Base-by-base conservation (phyloP, 2,113 vertebrate species). In the Toxotes chatareus region DNA sequence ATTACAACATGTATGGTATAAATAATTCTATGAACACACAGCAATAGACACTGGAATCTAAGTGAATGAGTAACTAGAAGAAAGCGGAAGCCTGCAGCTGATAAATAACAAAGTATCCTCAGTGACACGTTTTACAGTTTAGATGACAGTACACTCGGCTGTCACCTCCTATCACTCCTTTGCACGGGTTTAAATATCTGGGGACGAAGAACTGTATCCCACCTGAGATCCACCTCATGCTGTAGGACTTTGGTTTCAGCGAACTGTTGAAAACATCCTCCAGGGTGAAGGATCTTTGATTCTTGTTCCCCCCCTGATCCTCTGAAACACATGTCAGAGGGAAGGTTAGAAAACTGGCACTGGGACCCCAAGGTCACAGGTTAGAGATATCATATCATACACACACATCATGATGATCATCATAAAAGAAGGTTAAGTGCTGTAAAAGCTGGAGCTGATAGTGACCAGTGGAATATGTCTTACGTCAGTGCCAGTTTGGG, bases 161-260 rank as follows among this genome's bases (percentile, higher is more conserved):
- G 53, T 49, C 32, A 56, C 42, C 38, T 4, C 0, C 11, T 17
- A 71, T 47, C 42, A 14, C 38, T 27, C 16, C 16, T 42, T 46
- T 42, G 19, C 13, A 51, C 49, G 21, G 49, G 17, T 5, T 21
- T 7, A 21, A 51, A 12, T 23, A 42, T 63, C 42, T 17, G 40
- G 27, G 27, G 27, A 27, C 31, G 23, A 19, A 8, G 6, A 64
- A 21, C 6, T 0, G 47, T 56, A 21, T 34, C 85, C 63, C 82
- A 98, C 98, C 97, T 95, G 98, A 99, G 90, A 99, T 96, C 98
- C 98, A 99, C 21, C 90, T 95, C 70, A 98, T 93, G 93, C 92
- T 95, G 93, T 94, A 96, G 57, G 95, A 96, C 91, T 94, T 96
- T 83, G 97, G 96, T 12, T 94, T 95, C 79, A 97, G 95, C 0